These are phyloP conservation scores for Pterois miles DNA, from an alignment of 2,797 vertebrate species.

Conservation along the genomic window DNA sequence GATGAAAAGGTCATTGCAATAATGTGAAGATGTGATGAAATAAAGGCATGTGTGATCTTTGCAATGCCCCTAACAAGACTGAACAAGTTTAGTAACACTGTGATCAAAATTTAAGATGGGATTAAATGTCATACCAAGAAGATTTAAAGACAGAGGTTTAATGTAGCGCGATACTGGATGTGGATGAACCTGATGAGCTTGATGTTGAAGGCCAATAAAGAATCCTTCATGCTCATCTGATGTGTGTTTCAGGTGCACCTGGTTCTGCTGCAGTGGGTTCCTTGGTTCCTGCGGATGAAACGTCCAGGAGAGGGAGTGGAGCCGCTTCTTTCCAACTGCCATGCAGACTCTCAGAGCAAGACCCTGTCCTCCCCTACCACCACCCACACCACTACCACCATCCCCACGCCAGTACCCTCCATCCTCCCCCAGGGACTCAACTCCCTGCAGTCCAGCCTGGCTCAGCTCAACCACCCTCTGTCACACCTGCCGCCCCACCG, in stretches of 20 bases:
- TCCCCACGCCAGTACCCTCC: conserved; percentile 65
- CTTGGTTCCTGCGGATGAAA: conserved; percentile 87
- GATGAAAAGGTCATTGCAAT: not conserved
- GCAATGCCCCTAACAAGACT: not conserved
- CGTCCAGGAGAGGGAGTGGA: conserved; percentile 80
- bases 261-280: conserved; percentile 86
- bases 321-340: conserved; percentile 71
- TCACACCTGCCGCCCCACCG: conserved; percentile 30
- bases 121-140: not conserved
- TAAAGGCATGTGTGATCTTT: not conserved
- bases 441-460: conserved; percentile 71
- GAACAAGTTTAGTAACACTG: not conserved
- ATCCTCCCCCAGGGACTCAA: conserved; percentile 71
- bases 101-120: not conserved
- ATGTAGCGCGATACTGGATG: not conserved
- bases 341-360: conserved; percentile 76
- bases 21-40: not conserved
- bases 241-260: conserved; percentile 76
- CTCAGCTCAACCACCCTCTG: conserved; percentile 68
- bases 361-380: conserved; percentile 72
- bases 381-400: conserved; percentile 69
- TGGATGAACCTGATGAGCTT: not conserved
- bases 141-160: not conserved
- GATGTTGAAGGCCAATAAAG: not conserved
- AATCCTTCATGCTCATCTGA: not conserved